Conservation (phyloP, 2,797 vertebrate species). For the Serranus cabrilla region DNA sequence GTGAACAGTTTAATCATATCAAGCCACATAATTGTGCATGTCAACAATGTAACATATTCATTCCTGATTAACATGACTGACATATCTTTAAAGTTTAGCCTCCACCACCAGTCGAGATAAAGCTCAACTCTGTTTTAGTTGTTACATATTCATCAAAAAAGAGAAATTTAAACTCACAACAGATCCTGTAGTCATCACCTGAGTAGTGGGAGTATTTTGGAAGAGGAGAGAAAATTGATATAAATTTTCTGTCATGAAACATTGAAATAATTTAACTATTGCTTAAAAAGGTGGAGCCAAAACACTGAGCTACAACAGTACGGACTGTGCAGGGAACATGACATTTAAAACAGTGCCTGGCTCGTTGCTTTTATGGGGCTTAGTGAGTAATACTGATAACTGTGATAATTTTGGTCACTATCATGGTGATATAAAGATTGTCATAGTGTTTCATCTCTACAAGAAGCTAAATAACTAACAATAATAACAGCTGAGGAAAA, state of each 20-base stretch:
- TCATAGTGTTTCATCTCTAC: background rate
- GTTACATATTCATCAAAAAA: conserved; percentile 30
- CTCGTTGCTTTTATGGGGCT: background rate
- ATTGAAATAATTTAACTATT: background rate
- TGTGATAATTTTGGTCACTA: no score
- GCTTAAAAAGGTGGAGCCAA: background rate
- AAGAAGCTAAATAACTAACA: background rate
- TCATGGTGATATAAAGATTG: no score
- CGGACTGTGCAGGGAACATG: conserved; percentile 4
- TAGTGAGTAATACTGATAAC: background rate
- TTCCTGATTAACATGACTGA: conserved; percentile 33
- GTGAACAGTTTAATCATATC: conserved; percentile 18
- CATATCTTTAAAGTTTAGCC: conserved; percentile 22
- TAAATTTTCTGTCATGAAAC: conserved; percentile 22
- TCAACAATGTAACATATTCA: conserved; percentile 27
- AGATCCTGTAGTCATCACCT: conserved; percentile 25
- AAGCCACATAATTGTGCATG: conserved; percentile 19
- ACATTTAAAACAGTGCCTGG: background rate
- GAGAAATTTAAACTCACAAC: conserved; percentile 27
- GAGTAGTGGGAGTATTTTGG: conserved; percentile 28
- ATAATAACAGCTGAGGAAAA: conserved; percentile 4
- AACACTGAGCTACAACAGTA: conserved; percentile 4
- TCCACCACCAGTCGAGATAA: conserved; percentile 20
- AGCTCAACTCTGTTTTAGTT: conserved; percentile 10
- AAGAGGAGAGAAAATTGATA: conserved; percentile 23